A percentile compares a stretch with the other conserved stretches of the same genome.
These are phyloP conservation scores for Manduca sexta DNA, from an alignment of 1,140 invertebrate genomes.

Conservation along the genomic window DNA sequence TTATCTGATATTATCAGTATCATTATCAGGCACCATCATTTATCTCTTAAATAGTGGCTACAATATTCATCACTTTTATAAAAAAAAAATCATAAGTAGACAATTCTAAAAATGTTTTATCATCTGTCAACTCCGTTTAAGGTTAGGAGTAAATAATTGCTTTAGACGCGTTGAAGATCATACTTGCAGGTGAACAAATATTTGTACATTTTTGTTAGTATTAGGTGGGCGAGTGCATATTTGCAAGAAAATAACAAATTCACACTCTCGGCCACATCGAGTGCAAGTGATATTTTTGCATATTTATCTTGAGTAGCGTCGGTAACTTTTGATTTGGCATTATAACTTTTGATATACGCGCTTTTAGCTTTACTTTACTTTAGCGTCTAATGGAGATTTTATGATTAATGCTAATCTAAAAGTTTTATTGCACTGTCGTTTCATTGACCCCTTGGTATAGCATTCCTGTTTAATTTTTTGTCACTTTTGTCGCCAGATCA, in stretches of 20 bases:
- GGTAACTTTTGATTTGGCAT: slow-evolving; percentile 14
- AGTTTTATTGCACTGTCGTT: slow-evolving; percentile 18
- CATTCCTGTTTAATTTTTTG: slow-evolving; percentile 6
- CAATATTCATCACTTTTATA: too few species aligned
- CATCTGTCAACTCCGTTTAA: slow-evolving; percentile 1
- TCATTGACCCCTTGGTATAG: slow-evolving; percentile 4
- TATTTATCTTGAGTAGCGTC: slow-evolving; percentile 21
- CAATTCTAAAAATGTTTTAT: not conserved
- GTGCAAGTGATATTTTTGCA: slow-evolving; percentile 30
- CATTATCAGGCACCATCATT: too few species aligned
- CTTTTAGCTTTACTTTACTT: slow-evolving; percentile 26
- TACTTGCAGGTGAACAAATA: slow-evolving; percentile 45
- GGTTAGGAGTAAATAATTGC: slow-evolving; percentile 30
- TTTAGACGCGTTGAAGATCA: slow-evolving; percentile 24
- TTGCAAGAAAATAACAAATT: slow-evolving; percentile 49
- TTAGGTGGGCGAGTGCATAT: slow-evolving; percentile 49
- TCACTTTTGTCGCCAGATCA: not conserved
- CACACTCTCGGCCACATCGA: slow-evolving; percentile 39
- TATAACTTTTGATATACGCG: slow-evolving; percentile 9
- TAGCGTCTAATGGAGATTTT: slow-evolving; percentile 10
- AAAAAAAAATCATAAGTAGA: too few species aligned
- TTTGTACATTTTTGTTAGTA: slow-evolving; percentile 25
- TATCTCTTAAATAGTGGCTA: too few species aligned
- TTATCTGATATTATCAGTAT: too few species aligned
- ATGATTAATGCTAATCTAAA: slow-evolving; percentile 18